Conservation (phyloP, 1,140 invertebrate species). For the Ceratoteleas bidentatus region DNA sequence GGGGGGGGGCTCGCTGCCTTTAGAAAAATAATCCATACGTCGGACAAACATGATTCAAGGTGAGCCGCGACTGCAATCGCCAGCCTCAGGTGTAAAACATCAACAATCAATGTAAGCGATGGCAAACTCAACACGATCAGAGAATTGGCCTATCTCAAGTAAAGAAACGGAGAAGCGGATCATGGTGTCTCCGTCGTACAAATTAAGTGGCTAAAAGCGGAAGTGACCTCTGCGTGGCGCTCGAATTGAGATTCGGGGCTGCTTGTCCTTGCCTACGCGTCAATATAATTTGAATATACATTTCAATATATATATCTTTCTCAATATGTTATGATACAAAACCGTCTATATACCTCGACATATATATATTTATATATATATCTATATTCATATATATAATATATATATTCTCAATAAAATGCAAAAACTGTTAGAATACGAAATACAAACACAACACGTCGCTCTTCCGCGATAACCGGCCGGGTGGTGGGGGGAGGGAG, state of each 20-base stretch:
- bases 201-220: constrained; percentile 22
- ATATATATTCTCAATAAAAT: constrained; percentile 69
- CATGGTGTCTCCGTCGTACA: neutral
- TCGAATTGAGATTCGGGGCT: constrained; percentile 51
- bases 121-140: no score
- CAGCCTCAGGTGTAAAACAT: no score
- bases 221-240: constrained; percentile 18
- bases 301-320: constrained; percentile 66
- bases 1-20: neutral
- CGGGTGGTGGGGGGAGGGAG: neutral
- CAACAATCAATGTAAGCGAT: no score
- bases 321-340: constrained; percentile 64
- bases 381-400: constrained; percentile 61
- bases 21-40: constrained; percentile 8
- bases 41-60: no score
- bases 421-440: constrained; percentile 70
- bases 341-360: constrained; percentile 62
- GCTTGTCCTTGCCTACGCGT: constrained; percentile 51
- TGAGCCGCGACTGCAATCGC: no score
- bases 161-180: neutral
- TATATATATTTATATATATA: constrained; percentile 71
- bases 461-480: constrained; percentile 56
- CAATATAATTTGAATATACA: constrained; percentile 70
- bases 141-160: no score
- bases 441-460: constrained; percentile 65